These are phyloP conservation scores for Meteorus cinctellus DNA, from an alignment of 2,888 invertebrate species.

Conservation along the genomic window DNA sequence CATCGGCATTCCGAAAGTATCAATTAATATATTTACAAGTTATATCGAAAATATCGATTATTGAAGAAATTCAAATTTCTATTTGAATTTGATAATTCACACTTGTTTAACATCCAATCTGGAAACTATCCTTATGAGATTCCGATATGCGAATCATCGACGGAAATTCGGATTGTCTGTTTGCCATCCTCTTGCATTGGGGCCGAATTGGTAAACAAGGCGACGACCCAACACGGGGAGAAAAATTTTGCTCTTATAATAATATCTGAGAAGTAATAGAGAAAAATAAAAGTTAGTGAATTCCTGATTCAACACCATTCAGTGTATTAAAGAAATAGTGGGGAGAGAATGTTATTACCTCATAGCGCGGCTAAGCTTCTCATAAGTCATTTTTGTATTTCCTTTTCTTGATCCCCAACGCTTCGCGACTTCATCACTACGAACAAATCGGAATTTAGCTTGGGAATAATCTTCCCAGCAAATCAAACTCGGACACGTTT, in stretches of 20 bases:
- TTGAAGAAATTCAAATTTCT: too few species aligned
- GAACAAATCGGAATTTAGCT: conserved; percentile 91
- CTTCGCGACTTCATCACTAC: conserved; percentile 89
- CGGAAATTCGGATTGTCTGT: conserved; percentile 79
- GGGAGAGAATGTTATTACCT: conserved; percentile 73
- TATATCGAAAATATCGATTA: too few species aligned
- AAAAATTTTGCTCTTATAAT: conserved; percentile 85
- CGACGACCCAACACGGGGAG: conserved; percentile 82
- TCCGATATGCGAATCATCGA: conserved; percentile 49
- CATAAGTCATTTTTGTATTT: conserved; percentile 93
- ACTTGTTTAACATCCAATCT: too few species aligned
- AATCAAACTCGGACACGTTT: conserved; percentile 87
- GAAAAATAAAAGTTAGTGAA: background rate
- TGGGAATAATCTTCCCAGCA: conserved; percentile 90
- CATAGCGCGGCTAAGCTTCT: conserved; percentile 93
- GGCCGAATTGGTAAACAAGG: conserved; percentile 88
- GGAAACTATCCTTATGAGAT: too few species aligned
- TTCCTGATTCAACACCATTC: too few species aligned
- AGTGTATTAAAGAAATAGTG: too few species aligned
- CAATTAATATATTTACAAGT: too few species aligned
- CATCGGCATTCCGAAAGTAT: too few species aligned
- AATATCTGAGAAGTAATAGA: conserved; percentile 77
- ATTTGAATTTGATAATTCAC: too few species aligned
- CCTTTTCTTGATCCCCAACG: conserved; percentile 91
- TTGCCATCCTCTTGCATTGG: conserved; percentile 85